Base-by-base conservation (phyloP, 2,113 vertebrate species). In the Leptosomus discolor region DNA sequence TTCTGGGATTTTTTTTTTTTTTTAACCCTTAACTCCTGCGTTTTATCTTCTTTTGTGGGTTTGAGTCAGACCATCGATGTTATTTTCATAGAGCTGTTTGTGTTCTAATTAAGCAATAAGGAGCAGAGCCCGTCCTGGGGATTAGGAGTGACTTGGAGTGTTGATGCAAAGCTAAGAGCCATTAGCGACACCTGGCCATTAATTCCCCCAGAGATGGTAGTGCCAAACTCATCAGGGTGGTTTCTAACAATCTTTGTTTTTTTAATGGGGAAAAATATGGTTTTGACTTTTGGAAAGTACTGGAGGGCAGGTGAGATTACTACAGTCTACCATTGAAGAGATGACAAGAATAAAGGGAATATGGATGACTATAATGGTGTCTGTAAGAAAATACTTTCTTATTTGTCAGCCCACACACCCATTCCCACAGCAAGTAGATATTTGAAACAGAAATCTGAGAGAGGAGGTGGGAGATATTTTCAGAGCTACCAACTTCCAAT, bases 11-110 rank as follows among this genome's bases (percentile, higher is more conserved):
- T 48, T 19, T 85, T 64, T 84, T 85, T 75, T 75, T 82, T 92
- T 92, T 87, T 77, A 92, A 93, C 71, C 81, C 81, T 94, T 95
- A 94, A 75, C 50, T 95, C 70, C 92, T 74, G 80, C 61, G 60
- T 87, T 96, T 94, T 79, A 76, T 96, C 95, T 96, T 71, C 24
- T 92, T 96, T 85, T 95, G 58, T 95, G 84, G 76, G 29, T 83
- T 87, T 74, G 64, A 95, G 60, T 93, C 94, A 96, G 92, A 87
- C 93, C 43, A 94, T 92, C 92, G 37, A 61, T 57, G 78, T 81
- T 97, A 94, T 97, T 98, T 98, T 97, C 97, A 93, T 90, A 88
- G 36, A 92, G 90, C 64, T 96, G 43, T 94, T 98, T 97, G 69
- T 94, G 94, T 90, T 82, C 70, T 88, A 97, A 94, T 98, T 97